phyloP scores from a whole-genome alignment of 2,113 vertebrate species.

The Bettongia penicillata region DNA sequence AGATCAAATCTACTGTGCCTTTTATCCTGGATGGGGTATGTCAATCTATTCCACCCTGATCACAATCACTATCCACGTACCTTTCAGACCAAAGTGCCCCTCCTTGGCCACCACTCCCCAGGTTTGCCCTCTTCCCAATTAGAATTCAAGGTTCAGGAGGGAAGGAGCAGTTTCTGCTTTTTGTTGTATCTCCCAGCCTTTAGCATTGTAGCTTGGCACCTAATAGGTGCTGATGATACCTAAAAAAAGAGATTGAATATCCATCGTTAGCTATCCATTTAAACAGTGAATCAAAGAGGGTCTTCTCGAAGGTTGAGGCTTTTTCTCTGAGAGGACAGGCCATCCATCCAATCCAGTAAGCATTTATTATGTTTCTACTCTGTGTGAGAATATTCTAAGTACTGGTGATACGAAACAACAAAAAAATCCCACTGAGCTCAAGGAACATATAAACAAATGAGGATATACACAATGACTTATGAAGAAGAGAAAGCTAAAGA shows the following conservation, averaged over 20 bases:
- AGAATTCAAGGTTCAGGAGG: too few species aligned
- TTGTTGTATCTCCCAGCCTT: neutral
- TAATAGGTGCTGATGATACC: constrained; percentile 10
- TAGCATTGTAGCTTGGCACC: neutral
- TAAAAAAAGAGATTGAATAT: constrained; percentile 29
- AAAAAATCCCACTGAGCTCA: too few species aligned
- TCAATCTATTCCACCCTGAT: neutral
- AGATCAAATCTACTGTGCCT: neutral
- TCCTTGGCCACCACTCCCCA: neutral
- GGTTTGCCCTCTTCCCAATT: neutral
- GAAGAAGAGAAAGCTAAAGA: too few species aligned
- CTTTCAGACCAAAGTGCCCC: neutral
- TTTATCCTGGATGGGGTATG: neutral
- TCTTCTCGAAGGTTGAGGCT: neutral
- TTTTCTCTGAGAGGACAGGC: neutral
- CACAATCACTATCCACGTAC: neutral
- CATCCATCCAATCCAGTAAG: too few species aligned
- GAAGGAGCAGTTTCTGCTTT: neutral
- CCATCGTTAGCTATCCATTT: constrained; percentile 1
- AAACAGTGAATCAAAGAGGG: neutral
- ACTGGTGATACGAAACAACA: too few species aligned
- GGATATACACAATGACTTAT: too few species aligned
- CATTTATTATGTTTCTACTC: too few species aligned
- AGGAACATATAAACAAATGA: too few species aligned
- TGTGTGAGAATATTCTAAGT: too few species aligned